Percentiles rank a stretch among this genome's conserved stretches.
phyloP scores from a whole-genome alignment of 1,140 invertebrate species.

The Drosophila azteca region DNA sequence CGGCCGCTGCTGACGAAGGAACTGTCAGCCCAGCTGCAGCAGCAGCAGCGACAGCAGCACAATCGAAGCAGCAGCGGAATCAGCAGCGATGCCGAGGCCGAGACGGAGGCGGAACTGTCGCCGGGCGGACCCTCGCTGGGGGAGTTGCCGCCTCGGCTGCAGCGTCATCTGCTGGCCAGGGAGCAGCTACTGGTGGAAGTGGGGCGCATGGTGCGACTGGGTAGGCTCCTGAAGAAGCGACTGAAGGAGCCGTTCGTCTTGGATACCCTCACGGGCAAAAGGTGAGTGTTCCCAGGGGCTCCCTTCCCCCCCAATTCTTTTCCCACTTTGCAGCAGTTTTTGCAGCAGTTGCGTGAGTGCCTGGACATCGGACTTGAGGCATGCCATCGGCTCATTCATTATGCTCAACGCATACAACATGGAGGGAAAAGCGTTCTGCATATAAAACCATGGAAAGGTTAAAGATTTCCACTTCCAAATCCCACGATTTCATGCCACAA shows the following conservation, averaged over 20 bases:
- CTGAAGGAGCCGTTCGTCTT: constrained; percentile 87
- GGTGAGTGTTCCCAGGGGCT: constrained; percentile 51
- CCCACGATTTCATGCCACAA: constrained; percentile 11
- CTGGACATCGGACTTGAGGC: constrained; percentile 25
- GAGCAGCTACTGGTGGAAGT: constrained; percentile 90
- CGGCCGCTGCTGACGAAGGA: constrained; percentile 85
- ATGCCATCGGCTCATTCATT: constrained; percentile 20
- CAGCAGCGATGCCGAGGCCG: constrained; percentile 73
- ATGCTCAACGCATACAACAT: constrained; percentile 28
- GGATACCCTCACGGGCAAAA: constrained; percentile 75
- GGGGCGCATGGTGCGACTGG: constrained; percentile 89
- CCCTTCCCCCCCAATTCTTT: constrained; percentile 1
- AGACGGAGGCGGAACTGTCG: constrained; percentile 52
- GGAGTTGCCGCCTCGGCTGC: constrained; percentile 67
- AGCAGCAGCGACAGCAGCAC: constrained; percentile 66
- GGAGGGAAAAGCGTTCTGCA: constrained; percentile 21
- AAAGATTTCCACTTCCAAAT: constrained; percentile 39
- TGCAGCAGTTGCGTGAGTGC: constrained; percentile 38
- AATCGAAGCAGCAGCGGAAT: constrained; percentile 77
- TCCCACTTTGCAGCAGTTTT: constrained; percentile 2
- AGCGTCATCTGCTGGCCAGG: constrained; percentile 86
- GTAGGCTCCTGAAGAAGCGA: constrained; percentile 88
- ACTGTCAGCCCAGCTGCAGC: constrained; percentile 54
- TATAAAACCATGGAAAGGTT: constrained; percentile 25
- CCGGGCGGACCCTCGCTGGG: constrained; percentile 17